These are phyloP conservation scores for Quiscalus mexicanus DNA, from an alignment of 2,113 vertebrate species.

Conservation along the genomic window DNA sequence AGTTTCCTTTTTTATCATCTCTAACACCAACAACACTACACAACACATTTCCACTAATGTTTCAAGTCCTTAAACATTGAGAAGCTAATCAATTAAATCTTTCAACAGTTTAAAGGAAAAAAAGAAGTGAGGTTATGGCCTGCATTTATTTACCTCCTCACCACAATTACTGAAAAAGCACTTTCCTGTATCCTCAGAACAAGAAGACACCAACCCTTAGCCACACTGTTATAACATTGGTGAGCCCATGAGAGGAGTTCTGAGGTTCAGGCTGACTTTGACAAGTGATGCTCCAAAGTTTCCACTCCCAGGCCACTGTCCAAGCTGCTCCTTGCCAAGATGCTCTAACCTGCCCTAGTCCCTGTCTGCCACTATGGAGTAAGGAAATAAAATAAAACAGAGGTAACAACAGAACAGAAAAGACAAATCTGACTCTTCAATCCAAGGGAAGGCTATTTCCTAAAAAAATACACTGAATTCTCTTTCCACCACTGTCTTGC, in stretches of 20 bases:
- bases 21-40: neutral
- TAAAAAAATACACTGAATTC: neutral
- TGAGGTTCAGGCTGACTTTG: neutral
- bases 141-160: neutral
- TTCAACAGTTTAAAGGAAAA: neutral
- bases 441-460: neutral
- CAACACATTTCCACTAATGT: neutral
- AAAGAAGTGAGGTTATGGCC: neutral
- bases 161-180: neutral
- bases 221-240: rapidly evolving
- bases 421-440: neutral
- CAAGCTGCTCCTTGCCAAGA: neutral
- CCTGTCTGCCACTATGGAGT: rapidly evolving
- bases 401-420: neutral
- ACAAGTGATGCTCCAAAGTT: neutral
- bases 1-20: neutral
- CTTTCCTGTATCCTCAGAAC: neutral
- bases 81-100: neutral
- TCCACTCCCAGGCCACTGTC: neutral
- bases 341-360: neutral
- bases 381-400: neutral
- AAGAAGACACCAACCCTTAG: neutral
- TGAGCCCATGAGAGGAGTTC: neutral
- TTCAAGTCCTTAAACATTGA: neutral
- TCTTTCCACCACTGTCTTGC: neutral